These are phyloP conservation scores for Etheostoma nigrum DNA, from an alignment of 2,797 vertebrate genomes.

Conservation along the genomic window DNA sequence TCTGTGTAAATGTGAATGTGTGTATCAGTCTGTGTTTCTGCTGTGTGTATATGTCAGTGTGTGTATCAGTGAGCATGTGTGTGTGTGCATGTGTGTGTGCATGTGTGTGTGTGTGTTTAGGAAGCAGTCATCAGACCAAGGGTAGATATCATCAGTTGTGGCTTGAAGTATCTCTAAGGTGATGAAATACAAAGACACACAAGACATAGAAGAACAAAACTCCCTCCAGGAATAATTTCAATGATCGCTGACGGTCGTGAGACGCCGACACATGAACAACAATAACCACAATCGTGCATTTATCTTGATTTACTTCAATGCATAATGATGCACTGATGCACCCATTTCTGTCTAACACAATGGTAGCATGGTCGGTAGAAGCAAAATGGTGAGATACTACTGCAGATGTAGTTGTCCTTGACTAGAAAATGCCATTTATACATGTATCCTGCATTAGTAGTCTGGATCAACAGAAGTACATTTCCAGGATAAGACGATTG, in stretches of 20 bases:
- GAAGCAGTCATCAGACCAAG: slow-evolving; percentile 29
- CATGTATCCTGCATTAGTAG: background rate
- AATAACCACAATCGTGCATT: slow-evolving; percentile 22
- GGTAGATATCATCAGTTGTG: slow-evolving; percentile 45
- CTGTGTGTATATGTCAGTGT: no score
- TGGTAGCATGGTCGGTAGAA: background rate
- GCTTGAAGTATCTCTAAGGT: slow-evolving; percentile 53
- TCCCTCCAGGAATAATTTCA: slow-evolving; percentile 51
- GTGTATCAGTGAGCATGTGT: no score
- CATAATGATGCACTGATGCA: background rate
- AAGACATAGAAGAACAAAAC: slow-evolving; percentile 26
- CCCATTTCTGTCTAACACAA: background rate
- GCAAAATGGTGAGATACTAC: background rate
- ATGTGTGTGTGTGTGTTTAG: slow-evolving; percentile 14
- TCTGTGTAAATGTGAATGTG: background rate
- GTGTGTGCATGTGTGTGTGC: background rate
- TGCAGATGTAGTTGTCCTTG: background rate
- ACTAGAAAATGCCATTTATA: background rate
- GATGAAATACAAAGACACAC: slow-evolving; percentile 61
- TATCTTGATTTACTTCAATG: background rate
- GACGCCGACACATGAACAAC: slow-evolving; percentile 17
- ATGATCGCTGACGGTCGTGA: slow-evolving; percentile 35
- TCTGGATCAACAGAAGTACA: no score
- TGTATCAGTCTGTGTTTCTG: no score
- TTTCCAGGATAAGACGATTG: no score